A percentile compares a stretch with the other conserved stretches of the same genome.
These are phyloP conservation scores for Spongilla lacustris DNA, from an alignment of 37 sponge, comb jelly and placozoan genomes.

Conservation along the genomic window DNA sequence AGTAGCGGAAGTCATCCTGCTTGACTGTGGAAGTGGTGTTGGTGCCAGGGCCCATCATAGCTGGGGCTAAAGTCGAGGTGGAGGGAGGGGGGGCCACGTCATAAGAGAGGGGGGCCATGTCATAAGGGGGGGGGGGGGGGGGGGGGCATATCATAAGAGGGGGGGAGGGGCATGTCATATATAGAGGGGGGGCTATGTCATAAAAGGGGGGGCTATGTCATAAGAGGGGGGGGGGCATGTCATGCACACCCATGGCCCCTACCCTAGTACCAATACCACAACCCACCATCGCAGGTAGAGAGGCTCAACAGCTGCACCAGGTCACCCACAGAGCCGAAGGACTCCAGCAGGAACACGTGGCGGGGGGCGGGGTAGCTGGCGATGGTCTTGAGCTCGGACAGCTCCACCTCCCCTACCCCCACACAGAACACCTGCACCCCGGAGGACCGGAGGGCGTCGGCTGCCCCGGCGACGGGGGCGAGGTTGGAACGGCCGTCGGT, in stretches of 20 bases:
- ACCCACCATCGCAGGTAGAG: constrained; percentile 61
- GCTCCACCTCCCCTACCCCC: constrained; percentile 71
- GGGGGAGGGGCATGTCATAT: neutral
- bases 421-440: constrained; percentile 81
- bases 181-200: no score
- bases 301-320: constrained; percentile 84
- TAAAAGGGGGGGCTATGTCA: neutral
- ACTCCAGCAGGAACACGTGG: constrained; percentile 78
- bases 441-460: constrained; percentile 46
- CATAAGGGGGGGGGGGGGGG: neutral
- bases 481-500: constrained; percentile 90
- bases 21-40: constrained; percentile 69
- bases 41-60: constrained; percentile 80
- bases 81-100: neutral
- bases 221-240: neutral
- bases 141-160: neutral
- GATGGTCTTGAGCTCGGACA: constrained; percentile 76
- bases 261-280: no score
- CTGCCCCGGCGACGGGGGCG: constrained; percentile 16
- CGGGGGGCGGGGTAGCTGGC: constrained; percentile 75
- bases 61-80: constrained; percentile 69
- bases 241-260: no score
- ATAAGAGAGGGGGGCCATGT: neutral
- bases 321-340: constrained; percentile 60
- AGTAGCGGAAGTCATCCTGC: constrained; percentile 88